Base-by-base conservation (phyloP, 2,797 vertebrate genomes). In the Microctenopoma lineatum region DNA sequence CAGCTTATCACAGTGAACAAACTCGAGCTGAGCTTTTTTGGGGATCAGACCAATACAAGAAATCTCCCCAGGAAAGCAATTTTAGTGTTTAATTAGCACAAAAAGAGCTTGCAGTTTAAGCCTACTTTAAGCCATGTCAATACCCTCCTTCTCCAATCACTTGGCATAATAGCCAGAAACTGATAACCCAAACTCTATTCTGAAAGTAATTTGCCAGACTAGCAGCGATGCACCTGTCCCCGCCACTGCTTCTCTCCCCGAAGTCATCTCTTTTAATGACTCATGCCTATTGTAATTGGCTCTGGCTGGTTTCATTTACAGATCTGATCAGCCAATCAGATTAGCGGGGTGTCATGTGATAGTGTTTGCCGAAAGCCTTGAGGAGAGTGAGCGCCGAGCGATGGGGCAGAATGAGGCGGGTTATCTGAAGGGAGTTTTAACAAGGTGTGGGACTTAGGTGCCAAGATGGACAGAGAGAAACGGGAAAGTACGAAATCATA, bases 291-390 rank as follows among this genome's bases (percentile, higher is more conserved):
- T 90, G 88, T 89, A 92, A 91, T 90, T 90, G 86, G 79, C 79
- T 82, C 62, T 77, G 90, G 83, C 80, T 76, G 87, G 87, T 83
- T 92, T 90, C 88, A 90, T 90, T 90, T 90, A 90, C 89, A 87
- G 73, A 85, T 83, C 70, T 83, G 84, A 92, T 90, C 86, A 84
- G 89, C 87, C 91, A 88, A 89, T 92, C 87, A 91, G 89, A 92
- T 91, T 89, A 90, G 84, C 68, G 4, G 25, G n/a, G 58, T 66
- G 81, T 83, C 77, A 85, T 87, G 80, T 71, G 89, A 90, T 85
- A 80, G 81, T 62, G 63, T 84, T 78, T 77, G 76, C 73, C 0
- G 21, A 21, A 65, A 66, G 79, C 84, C 83, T 80, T 0, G 74
- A 80, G 84, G 86, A 85, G 59, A 41, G 52, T 10, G 75, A 41